phyloP scores from a whole-genome alignment of 2,888 invertebrate genomes.

The Diploptera punctata region DNA sequence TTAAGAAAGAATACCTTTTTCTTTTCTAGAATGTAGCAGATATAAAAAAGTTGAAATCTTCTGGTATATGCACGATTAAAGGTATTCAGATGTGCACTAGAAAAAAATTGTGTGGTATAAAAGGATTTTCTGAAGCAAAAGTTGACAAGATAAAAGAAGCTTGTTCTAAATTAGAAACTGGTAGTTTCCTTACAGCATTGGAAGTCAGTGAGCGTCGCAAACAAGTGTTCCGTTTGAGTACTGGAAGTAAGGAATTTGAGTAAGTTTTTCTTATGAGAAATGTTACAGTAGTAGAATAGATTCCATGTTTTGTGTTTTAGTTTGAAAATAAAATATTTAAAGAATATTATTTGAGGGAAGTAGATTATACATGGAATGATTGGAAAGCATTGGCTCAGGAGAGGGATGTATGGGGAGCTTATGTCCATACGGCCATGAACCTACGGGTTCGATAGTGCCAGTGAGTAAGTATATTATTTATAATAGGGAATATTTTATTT shows the following conservation, averaged over 20 bases:
- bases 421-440: too few species aligned
- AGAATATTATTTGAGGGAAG: too few species aligned
- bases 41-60: conserved; percentile 76
- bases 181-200: conserved; percentile 75
- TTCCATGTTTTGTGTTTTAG: too few species aligned
- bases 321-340: too few species aligned
- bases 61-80: conserved; percentile 81
- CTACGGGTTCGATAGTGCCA: too few species aligned
- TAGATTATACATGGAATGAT: too few species aligned
- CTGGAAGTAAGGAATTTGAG: conserved; percentile 74
- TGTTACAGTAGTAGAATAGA: too few species aligned
- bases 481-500: too few species aligned
- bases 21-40: conserved; percentile 67
- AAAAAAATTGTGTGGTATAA: conserved; percentile 72
- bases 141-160: conserved; percentile 83
- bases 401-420: too few species aligned
- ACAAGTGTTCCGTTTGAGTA: conserved; percentile 72
- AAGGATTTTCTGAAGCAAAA: conserved; percentile 79
- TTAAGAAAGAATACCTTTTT: neutral
- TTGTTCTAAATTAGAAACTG: conserved; percentile 66
- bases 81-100: conserved; percentile 82
- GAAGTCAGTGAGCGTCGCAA: conserved; percentile 76
- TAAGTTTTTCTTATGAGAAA: too few species aligned
- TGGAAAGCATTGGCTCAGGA: too few species aligned
- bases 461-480: too few species aligned